These are phyloP conservation scores for Ptilorrhoa leucosticta DNA, from an alignment of 2,113 vertebrate species.

Conservation along the genomic window DNA sequence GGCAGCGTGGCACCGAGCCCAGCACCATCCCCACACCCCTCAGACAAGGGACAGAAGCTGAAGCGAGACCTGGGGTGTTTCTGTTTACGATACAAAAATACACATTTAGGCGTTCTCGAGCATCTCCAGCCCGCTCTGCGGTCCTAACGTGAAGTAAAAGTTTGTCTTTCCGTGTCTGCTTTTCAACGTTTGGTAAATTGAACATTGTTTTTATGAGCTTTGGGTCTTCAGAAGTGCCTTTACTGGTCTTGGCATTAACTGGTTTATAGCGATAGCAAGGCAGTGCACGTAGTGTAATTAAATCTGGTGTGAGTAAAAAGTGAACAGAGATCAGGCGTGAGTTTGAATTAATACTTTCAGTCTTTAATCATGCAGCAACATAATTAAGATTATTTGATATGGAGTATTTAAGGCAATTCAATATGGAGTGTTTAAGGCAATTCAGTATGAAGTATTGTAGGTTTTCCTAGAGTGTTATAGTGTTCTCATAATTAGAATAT, in stretches of 20 bases:
- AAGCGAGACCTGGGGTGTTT: rapidly evolving
- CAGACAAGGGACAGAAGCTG: rapidly evolving
- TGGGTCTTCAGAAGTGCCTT: neutral
- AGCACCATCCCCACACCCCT: rapidly evolving
- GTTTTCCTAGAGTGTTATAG: neutral
- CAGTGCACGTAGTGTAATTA: neutral
- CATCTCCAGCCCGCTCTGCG: rapidly evolving
- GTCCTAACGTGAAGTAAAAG: rapidly evolving
- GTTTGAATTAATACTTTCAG: neutral
- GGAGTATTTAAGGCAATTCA: neutral
- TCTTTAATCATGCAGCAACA: neutral
- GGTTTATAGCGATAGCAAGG: neutral
- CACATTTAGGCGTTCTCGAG: neutral
- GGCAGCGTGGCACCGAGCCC: neutral
- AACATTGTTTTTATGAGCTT: neutral
- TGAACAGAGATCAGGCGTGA: neutral
- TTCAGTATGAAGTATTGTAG: neutral
- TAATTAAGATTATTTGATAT: neutral
- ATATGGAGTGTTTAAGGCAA: neutral
- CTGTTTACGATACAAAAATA: rapidly evolving
- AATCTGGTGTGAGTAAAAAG: neutral
- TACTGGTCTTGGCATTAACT: neutral
- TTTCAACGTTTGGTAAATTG: neutral
- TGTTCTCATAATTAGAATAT: neutral
- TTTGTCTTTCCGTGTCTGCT: rapidly evolving